Conservation (phyloP, 2,888 invertebrate genomes). For the Thereva unica region DNA sequence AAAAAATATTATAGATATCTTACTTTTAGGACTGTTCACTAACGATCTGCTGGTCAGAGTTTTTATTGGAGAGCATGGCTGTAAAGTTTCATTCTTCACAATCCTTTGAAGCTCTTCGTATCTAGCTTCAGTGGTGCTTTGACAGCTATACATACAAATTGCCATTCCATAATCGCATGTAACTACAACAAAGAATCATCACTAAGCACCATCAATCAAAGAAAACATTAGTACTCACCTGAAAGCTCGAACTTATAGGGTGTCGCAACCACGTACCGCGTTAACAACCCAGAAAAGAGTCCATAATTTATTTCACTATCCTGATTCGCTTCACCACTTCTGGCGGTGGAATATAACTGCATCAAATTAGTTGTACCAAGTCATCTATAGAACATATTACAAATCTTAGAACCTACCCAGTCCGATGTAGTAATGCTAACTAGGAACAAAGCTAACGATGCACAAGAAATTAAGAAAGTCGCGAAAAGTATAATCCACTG, state of each 20-base stretch:
- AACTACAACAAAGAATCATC: constrained; percentile 49
- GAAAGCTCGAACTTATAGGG: constrained; percentile 47
- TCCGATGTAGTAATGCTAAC: constrained; percentile 45
- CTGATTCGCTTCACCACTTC: constrained; percentile 39
- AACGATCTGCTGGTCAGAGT: too few relatives aligned
- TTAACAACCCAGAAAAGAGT: constrained; percentile 44
- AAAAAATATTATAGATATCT: too few relatives aligned
- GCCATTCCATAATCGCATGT: constrained; percentile 53
- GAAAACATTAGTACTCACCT: constrained; percentile 45
- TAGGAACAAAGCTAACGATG: constrained; percentile 44
- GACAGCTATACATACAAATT: constrained; percentile 57
- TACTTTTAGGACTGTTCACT: too few relatives aligned
- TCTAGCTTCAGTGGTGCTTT: constrained; percentile 46
- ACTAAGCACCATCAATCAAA: not conserved
- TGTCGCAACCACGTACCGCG: constrained; percentile 44
- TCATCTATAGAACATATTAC: not conserved
- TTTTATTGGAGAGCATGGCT: constrained; percentile 31
- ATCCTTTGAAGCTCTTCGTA: constrained; percentile 49
- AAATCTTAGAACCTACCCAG: constrained; percentile 44
- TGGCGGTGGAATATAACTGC: constrained; percentile 45
- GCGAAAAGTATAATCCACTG: constrained; percentile 44
- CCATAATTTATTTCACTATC: constrained; percentile 46
- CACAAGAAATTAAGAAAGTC: constrained; percentile 43
- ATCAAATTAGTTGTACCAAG: constrained; percentile 1
- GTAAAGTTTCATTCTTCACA: constrained; percentile 45